These are phyloP conservation scores for Solea solea DNA, from an alignment of 2,113 vertebrate species.

Conservation along the genomic window DNA sequence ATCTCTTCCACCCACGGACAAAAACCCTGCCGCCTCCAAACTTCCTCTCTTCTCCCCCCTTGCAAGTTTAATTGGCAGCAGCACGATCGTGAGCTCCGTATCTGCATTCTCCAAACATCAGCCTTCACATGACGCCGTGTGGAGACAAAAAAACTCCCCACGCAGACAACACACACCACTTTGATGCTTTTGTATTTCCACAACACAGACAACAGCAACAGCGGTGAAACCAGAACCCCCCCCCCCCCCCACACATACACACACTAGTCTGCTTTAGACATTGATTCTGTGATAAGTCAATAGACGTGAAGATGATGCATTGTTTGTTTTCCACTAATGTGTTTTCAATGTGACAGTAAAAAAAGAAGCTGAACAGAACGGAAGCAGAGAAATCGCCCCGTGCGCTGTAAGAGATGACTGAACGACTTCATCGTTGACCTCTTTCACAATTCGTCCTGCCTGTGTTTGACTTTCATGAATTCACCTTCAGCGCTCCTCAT, in stretches of 20 bases:
- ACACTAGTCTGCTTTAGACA: constrained; percentile 45
- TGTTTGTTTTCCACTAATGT: constrained; percentile 43
- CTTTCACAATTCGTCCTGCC: constrained; percentile 16
- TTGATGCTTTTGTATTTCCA: constrained; percentile 62
- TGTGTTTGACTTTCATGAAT: constrained; percentile 41
- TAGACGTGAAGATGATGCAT: constrained; percentile 27
- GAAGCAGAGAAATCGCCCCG: constrained; percentile 16
- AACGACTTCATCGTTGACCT: constrained; percentile 30
- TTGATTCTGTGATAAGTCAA: constrained; percentile 44
- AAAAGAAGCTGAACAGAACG: neutral
- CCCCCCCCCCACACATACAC: neutral
- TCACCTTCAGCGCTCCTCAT: constrained; percentile 32
- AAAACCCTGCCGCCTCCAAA: constrained; percentile 63
- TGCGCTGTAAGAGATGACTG: constrained; percentile 5
- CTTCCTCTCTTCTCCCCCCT: constrained; percentile 57
- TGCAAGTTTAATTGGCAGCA: constrained; percentile 74
- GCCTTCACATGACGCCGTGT: constrained; percentile 29
- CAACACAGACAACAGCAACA: constrained; percentile 41
- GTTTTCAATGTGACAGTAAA: constrained; percentile 35
- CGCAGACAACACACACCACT: constrained; percentile 42
- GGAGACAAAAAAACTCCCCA: constrained; percentile 38
- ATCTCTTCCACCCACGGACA: constrained; percentile 73
- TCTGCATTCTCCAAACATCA: constrained; percentile 70
- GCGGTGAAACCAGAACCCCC: constrained; percentile 22
- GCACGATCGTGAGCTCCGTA: constrained; percentile 51